Evolutionary conservation across 35 echinoderm and acorn worm genomes (phyloP), one percentile per base, ranked within the genome.

Genomic region (Holothuria glaberrima): DNA sequence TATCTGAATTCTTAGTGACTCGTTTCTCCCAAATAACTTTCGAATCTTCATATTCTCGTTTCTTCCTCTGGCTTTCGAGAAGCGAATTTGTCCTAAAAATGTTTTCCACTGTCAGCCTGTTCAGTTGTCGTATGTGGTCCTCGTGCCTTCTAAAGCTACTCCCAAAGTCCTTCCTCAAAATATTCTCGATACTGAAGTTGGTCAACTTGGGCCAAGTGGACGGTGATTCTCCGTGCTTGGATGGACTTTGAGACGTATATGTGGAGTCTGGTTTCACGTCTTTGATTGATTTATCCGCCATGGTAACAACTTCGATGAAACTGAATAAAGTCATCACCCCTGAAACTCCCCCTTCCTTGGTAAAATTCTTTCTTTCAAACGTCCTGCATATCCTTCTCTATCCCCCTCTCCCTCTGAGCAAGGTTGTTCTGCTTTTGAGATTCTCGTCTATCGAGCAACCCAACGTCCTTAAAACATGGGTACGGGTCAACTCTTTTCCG

Each of bases 151-250:
- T 48, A 17, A 85, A 73, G 35, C 74, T 56, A 20, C 65, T 72
- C 46, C 97, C 97, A 87, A 99, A 99, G 31, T 95, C 97, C 30
- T 94, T 94, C 48, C 93, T 88, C 45, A 99, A 89, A 59, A 99
- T 99, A 48, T 92, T 99, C 52, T 99, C 97, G 72, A 99, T 99
- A 67, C 87, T 93, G 84, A 99, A 99, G 84, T 99, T 92, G 4
- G 97, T 99, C 80, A 92, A 82, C 78, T 89, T 93, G 13, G 91
- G 72, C 81, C 88, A 68, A 82, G 26, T 27, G 59, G 67, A 36
- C 54, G 61, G 67, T 27, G 67, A 80, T 45, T 59, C 25, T 33
- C 20, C 13, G 0, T 31, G 33, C 12, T 34, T 84, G 21, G 50
- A 45, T 48, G 21, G 14, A 25, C 26, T 78, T 33, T 54, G 50